Percentiles rank a stretch among this genome's conserved stretches.
These are phyloP conservation scores for Trochalopteron elliotii DNA, from an alignment of 2,113 vertebrate genomes.

Conservation along the genomic window DNA sequence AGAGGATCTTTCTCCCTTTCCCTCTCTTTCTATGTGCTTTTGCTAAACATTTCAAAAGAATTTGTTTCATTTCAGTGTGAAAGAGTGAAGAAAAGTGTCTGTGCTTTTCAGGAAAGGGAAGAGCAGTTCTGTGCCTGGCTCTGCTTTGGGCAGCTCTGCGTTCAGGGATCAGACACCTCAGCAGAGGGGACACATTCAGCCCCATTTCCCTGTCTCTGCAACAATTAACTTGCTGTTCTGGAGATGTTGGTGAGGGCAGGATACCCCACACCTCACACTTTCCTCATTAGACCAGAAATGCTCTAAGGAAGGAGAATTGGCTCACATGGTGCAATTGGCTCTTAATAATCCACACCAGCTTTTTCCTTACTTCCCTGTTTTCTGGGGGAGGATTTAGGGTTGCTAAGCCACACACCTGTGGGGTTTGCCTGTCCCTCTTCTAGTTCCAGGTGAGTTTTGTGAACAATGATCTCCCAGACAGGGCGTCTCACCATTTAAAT, in stretches of 20 bases:
- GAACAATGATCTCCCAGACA: accelerated
- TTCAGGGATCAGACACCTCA: neutral
- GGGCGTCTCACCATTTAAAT: neutral
- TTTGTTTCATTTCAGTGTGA: neutral
- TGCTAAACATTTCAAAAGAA: neutral
- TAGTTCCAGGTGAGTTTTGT: neutral
- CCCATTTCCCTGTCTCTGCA: neutral
- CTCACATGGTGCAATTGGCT: neutral
- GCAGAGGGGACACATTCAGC: neutral
- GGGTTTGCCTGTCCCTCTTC: neutral
- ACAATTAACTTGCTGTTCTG: neutral
- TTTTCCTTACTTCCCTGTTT: neutral
- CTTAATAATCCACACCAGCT: neutral
- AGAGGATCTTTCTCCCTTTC: neutral
- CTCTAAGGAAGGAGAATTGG: neutral
- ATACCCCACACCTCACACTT: neutral
- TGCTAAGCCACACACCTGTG: neutral
- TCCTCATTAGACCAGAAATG: neutral
- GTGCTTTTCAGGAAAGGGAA: neutral
- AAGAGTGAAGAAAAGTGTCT: neutral
- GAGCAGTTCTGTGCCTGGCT: neutral
- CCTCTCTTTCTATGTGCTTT: neutral
- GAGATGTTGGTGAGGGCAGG: neutral
- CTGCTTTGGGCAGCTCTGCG: neutral
- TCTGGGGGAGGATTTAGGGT: neutral